A percentile compares a stretch with the other conserved stretches of the same genome.
These are phyloP conservation scores for Porites cylindrica DNA, from an alignment of 92 coral and sea anemone species.

Conservation along the genomic window DNA sequence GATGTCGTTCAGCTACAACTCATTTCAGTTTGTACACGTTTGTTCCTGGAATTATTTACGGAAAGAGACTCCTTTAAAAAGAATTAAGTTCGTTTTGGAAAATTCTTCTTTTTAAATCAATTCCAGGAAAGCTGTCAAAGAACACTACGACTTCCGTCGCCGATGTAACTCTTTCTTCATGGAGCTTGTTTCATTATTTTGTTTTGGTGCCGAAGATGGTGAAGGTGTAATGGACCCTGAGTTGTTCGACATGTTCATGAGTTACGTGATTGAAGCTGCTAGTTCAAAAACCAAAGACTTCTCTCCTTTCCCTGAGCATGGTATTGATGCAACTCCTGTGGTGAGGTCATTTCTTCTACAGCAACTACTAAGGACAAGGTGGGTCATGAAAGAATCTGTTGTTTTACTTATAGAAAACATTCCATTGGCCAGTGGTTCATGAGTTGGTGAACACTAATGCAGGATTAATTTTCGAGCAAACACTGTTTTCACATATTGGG, in stretches of 20 bases:
- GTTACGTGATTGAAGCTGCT: constrained; percentile 69
- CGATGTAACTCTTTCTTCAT: constrained; percentile 90
- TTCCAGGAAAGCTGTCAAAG: constrained; percentile 61
- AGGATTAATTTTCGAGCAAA: too few relatives aligned
- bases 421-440: too few relatives aligned
- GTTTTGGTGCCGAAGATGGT: constrained; percentile 75
- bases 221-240: constrained; percentile 57
- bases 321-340: constrained; percentile 87
- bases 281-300: constrained; percentile 74
- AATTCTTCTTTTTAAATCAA: not conserved
- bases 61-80: not conserved
- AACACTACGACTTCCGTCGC: constrained; percentile 74
- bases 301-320: constrained; percentile 88
- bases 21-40: too few relatives aligned
- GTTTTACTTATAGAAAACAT: too few relatives aligned
- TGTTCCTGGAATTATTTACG: too few relatives aligned
- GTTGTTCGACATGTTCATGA: constrained; percentile 78
- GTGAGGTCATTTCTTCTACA: constrained; percentile 88
- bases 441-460: too few relatives aligned
- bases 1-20: too few relatives aligned
- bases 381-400: not conserved
- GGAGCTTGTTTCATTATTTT: constrained; percentile 87
- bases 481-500: too few relatives aligned
- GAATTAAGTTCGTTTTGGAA: too few relatives aligned
- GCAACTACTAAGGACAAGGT: constrained; percentile 81